Percentiles rank a stretch among this genome's conserved stretches.
phyloP scores from a whole-genome alignment of 2,797 vertebrate genomes.

The Momotus momota region DNA sequence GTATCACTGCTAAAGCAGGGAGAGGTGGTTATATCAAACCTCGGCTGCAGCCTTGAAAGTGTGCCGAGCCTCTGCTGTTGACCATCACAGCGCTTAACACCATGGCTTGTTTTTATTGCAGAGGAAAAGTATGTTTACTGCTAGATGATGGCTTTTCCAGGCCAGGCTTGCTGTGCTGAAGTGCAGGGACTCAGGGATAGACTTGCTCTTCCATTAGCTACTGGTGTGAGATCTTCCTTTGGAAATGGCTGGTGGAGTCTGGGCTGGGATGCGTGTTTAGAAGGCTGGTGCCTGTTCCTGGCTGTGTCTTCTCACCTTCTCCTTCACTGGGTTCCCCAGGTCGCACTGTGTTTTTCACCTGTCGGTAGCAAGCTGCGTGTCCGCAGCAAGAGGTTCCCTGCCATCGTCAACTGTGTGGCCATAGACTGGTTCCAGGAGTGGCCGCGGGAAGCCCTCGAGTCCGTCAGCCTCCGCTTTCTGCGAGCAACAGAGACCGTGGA shows the following conservation, averaged over 20 bases:
- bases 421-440: conserved; percentile 96
- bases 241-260: background rate
- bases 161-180: background rate
- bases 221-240: background rate
- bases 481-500: conserved; percentile 84
- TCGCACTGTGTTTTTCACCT: conserved; percentile 92
- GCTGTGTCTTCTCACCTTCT: background rate
- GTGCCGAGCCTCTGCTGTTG: background rate
- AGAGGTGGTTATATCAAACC: background rate
- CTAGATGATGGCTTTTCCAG: background rate
- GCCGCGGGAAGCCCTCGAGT: conserved; percentile 92
- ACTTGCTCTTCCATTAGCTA: background rate
- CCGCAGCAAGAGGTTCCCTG: conserved; percentile 91
- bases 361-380: conserved; percentile 88
- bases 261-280: rapidly evolving
- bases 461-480: conserved; percentile 92
- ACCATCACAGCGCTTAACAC: background rate
- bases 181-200: background rate
- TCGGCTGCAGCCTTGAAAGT: background rate
- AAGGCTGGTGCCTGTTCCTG: rapidly evolving
- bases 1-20: background rate
- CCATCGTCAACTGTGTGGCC: conserved; percentile 87
- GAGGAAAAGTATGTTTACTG: background rate
- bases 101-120: background rate
- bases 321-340: conserved; percentile 70